Evolutionary conservation across 2,113 vertebrate genomes (phyloP).

Genomic region (pig (Sus scrofa)): T2T-Sscrofa CM000813.6:157383501-157384000

Average conservation of each 20-base stretch:
- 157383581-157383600: neutral
- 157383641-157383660: fast-evolving
- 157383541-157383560: neutral
- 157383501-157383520: neutral
- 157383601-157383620: neutral
- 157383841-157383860: no score
- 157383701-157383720: neutral
- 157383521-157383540: neutral
- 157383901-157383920: neutral
- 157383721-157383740: neutral
- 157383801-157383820: neutral
- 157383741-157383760: neutral
- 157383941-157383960: neutral
- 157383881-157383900: neutral
- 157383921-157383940: neutral
- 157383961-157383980: neutral
- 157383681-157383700: neutral
- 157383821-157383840: neutral
- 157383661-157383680: neutral
- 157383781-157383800: neutral
- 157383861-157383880: neutral
- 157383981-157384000: neutral
- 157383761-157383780: neutral
- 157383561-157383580: neutral
- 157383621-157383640: neutral